Evolutionary conservation across 2,113 vertebrate species (phyloP).

Genomic region (Aramus guarauna): DNA sequence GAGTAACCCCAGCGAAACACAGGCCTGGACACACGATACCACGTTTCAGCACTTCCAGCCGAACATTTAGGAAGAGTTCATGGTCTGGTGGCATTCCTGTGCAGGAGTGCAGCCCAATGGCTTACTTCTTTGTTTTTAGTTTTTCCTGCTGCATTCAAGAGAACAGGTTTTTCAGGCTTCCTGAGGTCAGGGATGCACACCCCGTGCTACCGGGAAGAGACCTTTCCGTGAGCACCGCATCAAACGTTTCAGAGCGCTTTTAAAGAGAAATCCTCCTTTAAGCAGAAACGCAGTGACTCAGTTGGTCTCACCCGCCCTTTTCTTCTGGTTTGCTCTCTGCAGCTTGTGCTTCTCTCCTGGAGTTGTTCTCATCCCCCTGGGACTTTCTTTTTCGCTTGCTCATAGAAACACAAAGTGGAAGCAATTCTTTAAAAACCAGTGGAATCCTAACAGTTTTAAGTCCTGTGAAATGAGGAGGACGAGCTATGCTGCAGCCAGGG

Average conservation of each 20-base stretch:
- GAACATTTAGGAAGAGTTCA: not conserved
- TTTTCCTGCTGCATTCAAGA: slow-evolving; percentile 38
- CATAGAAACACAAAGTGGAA: not conserved
- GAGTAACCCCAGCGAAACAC: not conserved
- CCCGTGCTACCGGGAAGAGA: slow-evolving; percentile 39
- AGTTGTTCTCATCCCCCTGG: not conserved
- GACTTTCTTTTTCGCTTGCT: not conserved
- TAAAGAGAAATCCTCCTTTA: not conserved
- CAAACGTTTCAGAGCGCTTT: not conserved
- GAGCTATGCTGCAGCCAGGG: not conserved
- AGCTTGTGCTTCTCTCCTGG: not conserved
- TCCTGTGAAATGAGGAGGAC: not conserved
- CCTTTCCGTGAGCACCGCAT: not conserved
- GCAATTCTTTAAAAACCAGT: not conserved
- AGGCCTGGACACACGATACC: not conserved
- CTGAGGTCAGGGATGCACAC: slow-evolving; percentile 59
- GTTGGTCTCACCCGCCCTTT: not conserved
- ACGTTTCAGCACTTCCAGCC: not conserved
- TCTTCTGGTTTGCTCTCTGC: not conserved
- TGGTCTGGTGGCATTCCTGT: not conserved
- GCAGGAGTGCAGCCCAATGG: not conserved
- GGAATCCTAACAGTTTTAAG: not conserved
- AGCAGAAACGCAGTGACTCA: not conserved
- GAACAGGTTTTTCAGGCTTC: slow-evolving; percentile 65
- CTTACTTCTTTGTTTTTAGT: slow-evolving; percentile 16